Evolutionary conservation across 2,797 vertebrate genomes (phyloP), one percentile per base, ranked within the genome.

Genomic region (Caiman crocodilus): DNA sequence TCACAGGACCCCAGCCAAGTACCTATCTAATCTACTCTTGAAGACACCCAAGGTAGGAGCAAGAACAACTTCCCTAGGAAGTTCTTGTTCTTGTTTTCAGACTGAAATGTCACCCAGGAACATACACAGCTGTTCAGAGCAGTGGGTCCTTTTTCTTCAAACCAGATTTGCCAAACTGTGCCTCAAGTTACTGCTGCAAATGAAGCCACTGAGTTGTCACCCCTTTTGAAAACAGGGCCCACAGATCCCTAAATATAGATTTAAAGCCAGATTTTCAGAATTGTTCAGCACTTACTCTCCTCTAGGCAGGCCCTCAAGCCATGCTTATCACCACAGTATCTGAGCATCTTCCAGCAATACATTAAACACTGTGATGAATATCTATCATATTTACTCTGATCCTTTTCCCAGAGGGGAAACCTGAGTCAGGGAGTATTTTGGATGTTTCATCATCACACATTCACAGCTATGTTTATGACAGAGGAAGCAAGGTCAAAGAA

Each of bases 221-320:
- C 89, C 92, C 57, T 88, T 96, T 89, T 92, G 89, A 92, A 96
- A 94, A 63, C 85, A 94, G 92, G 92, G 94, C 92, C 79, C 75
- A 91, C 87, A 82, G 63, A 63, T 88, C 63, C 85, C 93, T 95
- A 96, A 95, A 94, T 95, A 92, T 93, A 96, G 93, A 85, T 77
- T 85, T 92, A 86, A 89, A 96, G 79, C 87, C 76, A 96, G 87
- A 79, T 85, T 96, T 95, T 87, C 3, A 2, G 59, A 83, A 82
- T 60, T 94, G 77, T 81, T 96, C 60, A 18, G 77, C 85, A 82
- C 55, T 35, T 16, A 7, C 92, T 92, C 91, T 90, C 56, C 88
- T 82, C 64, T 65, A 2, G n/a, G 14, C 17, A 17, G n/a, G 64
- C 30, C 87, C 42, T 89, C 89, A 75, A 14, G 4, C 87, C 88